Percentiles rank a stretch among this genome's conserved stretches.
These are phyloP conservation scores for Sarcophaga peregrina DNA, from an alignment of 1,140 invertebrate species.

Conservation along the genomic window DNA sequence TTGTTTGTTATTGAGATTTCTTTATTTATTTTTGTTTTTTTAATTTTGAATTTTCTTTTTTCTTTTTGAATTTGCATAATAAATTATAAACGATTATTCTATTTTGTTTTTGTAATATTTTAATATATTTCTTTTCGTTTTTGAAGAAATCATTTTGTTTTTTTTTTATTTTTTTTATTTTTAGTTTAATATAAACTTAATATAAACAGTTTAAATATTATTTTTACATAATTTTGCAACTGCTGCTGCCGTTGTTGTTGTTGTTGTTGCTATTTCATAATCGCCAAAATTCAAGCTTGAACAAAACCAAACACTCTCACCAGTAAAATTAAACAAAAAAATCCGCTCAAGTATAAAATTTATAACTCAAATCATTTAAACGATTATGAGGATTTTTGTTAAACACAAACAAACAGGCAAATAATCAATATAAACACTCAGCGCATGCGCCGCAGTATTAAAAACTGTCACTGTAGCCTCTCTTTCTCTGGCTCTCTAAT, in stretches of 20 bases:
- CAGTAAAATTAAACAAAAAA: not conserved
- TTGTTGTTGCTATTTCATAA: not conserved
- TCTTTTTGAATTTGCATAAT: not conserved
- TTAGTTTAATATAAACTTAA: not conserved
- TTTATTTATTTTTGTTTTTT: conserved; percentile 2
- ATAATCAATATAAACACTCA: not conserved
- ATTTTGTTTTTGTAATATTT: not conserved
- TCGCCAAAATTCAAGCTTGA: not conserved
- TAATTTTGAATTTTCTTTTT: conserved; percentile 11
- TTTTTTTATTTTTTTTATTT: conserved; percentile 2
- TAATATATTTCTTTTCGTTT: not conserved
- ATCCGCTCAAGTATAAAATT: not conserved
- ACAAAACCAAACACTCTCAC: not conserved
- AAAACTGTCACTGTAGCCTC: not conserved
- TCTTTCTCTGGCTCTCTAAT: not conserved
- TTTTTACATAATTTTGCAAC: not conserved
- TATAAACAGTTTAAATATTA: not conserved
- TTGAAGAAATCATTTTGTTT: not conserved
- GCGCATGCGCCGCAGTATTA: conserved; percentile 3
- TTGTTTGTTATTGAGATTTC: not conserved
- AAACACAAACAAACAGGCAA: not conserved
- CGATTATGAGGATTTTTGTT: not conserved
- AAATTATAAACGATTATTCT: not conserved
- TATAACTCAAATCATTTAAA: not conserved
- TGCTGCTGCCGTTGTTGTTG: not conserved